Evolutionary conservation across 2,888 invertebrate genomes (phyloP).

Genomic region (Cheilosia variabilis): DNA sequence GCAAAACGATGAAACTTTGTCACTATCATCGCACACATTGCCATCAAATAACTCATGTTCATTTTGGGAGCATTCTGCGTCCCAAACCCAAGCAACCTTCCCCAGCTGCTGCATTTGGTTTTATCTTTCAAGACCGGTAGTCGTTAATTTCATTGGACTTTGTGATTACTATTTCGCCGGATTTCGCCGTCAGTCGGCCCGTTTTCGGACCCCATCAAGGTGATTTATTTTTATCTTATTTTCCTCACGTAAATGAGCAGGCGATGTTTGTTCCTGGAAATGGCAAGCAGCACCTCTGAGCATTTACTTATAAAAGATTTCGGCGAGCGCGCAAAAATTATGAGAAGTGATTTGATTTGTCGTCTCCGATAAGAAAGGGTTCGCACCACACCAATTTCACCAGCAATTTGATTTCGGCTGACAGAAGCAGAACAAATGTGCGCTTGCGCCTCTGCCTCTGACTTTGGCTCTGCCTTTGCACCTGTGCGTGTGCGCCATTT

Average conservation of each 20-base stretch:
- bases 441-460: background rate
- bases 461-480: conserved; percentile 4
- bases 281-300: conserved; percentile 65
- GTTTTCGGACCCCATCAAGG: conserved; percentile 54
- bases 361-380: conserved; percentile 41
- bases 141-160: conserved; percentile 71
- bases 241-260: conserved; percentile 46
- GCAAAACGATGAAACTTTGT: conserved; percentile 49
- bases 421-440: conserved; percentile 8
- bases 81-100: background rate
- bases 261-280: conserved; percentile 60
- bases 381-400: conserved; percentile 22
- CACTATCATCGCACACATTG: conserved; percentile 45
- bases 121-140: conserved; percentile 73
- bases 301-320: conserved; percentile 35
- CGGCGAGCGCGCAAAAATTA: conserved; percentile 51
- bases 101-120: conserved; percentile 40
- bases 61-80: conserved; percentile 38
- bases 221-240: conserved; percentile 69
- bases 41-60: conserved; percentile 57
- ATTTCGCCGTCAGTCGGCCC: conserved; percentile 38
- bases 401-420: conserved; percentile 21
- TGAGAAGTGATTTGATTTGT: conserved; percentile 62
- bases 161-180: conserved; percentile 56
- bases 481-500: conserved; percentile 37